Conservation (phyloP, 2,888 invertebrate genomes). For the Campoplex nolae region DNA sequence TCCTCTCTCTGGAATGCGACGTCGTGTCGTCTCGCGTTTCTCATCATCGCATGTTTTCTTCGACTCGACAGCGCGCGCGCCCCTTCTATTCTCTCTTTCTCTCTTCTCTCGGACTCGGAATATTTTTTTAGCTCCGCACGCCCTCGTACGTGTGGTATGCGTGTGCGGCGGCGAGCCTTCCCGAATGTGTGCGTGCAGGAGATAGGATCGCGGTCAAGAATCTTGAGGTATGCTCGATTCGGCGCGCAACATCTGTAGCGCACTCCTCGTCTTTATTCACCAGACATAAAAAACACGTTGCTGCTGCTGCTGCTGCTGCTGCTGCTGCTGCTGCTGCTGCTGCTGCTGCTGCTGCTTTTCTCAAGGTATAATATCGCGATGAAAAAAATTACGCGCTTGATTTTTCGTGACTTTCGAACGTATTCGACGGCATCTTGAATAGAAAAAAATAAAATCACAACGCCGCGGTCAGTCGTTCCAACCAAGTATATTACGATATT, state of each 20-base stretch:
- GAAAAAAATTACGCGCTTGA: neutral
- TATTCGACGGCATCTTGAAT: neutral
- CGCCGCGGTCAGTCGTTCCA: neutral
- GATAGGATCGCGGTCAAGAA: conserved; percentile 65
- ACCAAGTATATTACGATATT: neutral
- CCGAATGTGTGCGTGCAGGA: conserved; percentile 22
- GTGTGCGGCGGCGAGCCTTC: neutral
- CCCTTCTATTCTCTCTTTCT: neutral
- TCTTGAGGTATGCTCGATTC: conserved; percentile 66
- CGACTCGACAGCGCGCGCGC: neutral
- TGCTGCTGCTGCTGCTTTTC: too few species aligned
- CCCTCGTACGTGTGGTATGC: conserved; percentile 1
- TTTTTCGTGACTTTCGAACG: neutral
- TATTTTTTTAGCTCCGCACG: conserved; percentile 45
- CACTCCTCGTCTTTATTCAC: conserved; percentile 21
- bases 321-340: too few species aligned
- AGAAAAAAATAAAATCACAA: neutral
- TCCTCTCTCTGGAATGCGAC: conserved; percentile 25
- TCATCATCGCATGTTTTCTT: conserved; percentile 14
- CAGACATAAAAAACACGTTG: neutral
- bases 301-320: too few species aligned
- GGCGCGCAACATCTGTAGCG: conserved; percentile 54
- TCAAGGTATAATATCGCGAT: neutral
- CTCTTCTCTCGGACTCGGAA: conserved; percentile 10
- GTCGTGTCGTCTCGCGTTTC: conserved; percentile 10